Base-by-base conservation (phyloP, 2,888 invertebrate species). In the Anoncus sp. region DNA sequence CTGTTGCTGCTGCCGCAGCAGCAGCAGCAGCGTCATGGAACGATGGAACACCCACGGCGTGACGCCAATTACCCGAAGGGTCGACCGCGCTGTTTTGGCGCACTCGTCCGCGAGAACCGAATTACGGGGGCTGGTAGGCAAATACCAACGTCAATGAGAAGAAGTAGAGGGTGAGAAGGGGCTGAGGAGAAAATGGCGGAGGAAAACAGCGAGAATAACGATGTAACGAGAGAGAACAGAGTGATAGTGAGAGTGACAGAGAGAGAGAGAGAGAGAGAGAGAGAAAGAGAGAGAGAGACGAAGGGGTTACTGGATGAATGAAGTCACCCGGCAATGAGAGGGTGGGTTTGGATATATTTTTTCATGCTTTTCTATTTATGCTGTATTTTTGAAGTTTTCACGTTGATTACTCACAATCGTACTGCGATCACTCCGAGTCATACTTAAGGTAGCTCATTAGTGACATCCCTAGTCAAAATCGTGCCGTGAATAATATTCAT, bases 21-120 rank as follows among this genome's bases (percentile, higher is more conserved):
- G 53, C 62, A 45, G 45, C 75, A 57, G 67, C 66, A 73, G 43
- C 76, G 77, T 82, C 82, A 82, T 85, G 85, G 72, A 86, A 86
- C 83, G 84, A 55, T 47, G 38, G 38, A 65, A 63, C 65, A 65
- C 55, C 82, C 85, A 63, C 79, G 81, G 81, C 82, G 85, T 84
- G 83, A 84, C 82, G 85, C 85, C 87, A 87, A 87, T 87, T 87
- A 87, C 83, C 84, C 82, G 81, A 85, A 85, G 85, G 87, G 85
- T 82, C 82, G 82, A 85, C 84, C 85, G 79, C 84, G 83, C 84
- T 87, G 86, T 87, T 87, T 85, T 86, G 83, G 83, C 80, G 82
- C 71, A 71, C 73, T 82, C 77, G 80, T 81, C 84, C 82, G 80
- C 80, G 83, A 85, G 83, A 86, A 85, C 83, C 85, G 83, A 86